Base-by-base conservation (phyloP, 2,113 vertebrate species). In the Tylochromis polylepis region DNA sequence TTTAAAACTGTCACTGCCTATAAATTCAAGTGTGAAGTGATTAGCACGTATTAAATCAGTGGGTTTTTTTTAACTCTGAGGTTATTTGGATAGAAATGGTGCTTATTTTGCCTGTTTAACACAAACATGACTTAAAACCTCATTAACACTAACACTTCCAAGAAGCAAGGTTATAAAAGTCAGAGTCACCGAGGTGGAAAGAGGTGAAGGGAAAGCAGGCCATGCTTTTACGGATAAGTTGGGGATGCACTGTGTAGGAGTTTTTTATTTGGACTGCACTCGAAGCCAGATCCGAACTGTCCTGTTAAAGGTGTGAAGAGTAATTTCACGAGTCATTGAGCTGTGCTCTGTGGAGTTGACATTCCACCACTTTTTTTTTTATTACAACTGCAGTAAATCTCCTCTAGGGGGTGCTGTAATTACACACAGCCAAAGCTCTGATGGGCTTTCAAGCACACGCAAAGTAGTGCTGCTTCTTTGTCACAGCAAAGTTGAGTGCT, bases 311-410 rank as follows among this genome's bases (percentile, higher is more conserved):
- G 85, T 27, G 5, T 29, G 46, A 82, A 60, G 86, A 87, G 86
- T 88, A 92, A 93, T 94, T 94, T 94, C 91, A 92, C 81, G 55
- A 91, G 67, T 88, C 93, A 85, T 51, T 94, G 91, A 87, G 67
- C 88, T 84, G 89, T 89, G 70, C 27, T 34, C 41, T 55, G 65
- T 85, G 38, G 24, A 34, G 62, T 77, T 87, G 81, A 86, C 84
- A 60, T 86, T 85, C 85, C 82, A 46, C 58, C 8, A 14, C 36
- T 55, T 65, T 49, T 51, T 49, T 65, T 65, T 65, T 12, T 9
- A 7, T 6, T 77, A 85, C 80, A 55, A 70, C 46, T 81, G 3
- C n/a, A 77, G 55, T 36, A 58, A 70, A 81, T 85, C 27, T n/a
- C 90, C 92, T 51, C 81, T 91, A 94, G 94, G 58, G 92, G 93